Percentiles rank a stretch among this genome's conserved stretches.
phyloP scores from a whole-genome alignment of 2,888 invertebrate species.

The Epistrophe grossulariae region DNA sequence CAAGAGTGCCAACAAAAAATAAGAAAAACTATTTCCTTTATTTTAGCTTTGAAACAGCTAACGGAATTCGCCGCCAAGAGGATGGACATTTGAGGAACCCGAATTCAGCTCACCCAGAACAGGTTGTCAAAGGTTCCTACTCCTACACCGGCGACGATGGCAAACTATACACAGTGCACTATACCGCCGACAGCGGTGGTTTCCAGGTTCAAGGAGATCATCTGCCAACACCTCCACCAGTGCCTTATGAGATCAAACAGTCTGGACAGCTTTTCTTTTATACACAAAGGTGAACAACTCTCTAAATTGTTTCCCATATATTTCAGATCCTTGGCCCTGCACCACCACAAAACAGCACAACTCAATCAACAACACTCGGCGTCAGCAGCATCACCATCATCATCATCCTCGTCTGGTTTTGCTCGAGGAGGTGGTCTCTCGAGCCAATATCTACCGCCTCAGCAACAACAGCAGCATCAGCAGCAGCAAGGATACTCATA shows the following conservation, averaged over 20 bases:
- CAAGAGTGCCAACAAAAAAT: conserved; percentile 9
- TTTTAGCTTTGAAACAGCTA: conserved; percentile 87
- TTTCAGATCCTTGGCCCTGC: conserved; percentile 60
- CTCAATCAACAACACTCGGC: conserved; percentile 68
- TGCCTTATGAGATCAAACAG: conserved; percentile 84
- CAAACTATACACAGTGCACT: conserved; percentile 87
- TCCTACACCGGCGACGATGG: conserved; percentile 87
- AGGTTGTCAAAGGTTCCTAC: conserved; percentile 87
- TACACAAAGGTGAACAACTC: conserved; percentile 60
- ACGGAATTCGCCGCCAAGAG: conserved; percentile 87
- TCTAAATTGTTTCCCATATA: conserved; percentile 51
- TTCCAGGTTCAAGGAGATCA: conserved; percentile 91
- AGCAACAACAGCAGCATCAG: conserved; percentile 24
- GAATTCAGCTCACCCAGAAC: conserved; percentile 86
- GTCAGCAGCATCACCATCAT: conserved; percentile 22
- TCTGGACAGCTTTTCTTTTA: conserved; percentile 33
- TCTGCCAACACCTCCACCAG: conserved; percentile 90
- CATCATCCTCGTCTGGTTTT: conserved; percentile 46
- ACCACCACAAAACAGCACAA: conserved; percentile 68
- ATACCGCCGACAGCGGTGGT: conserved; percentile 91
- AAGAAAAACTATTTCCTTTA: background rate
- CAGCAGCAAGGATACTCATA: conserved; percentile 58
- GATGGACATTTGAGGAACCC: conserved; percentile 85
- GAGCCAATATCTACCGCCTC: conserved; percentile 54
- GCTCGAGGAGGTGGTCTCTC: conserved; percentile 41